A percentile compares a stretch with the other conserved stretches of the same genome.
These are phyloP conservation scores for Athalia circularis DNA, from an alignment of 2,888 invertebrate genomes.

Conservation along the genomic window DNA sequence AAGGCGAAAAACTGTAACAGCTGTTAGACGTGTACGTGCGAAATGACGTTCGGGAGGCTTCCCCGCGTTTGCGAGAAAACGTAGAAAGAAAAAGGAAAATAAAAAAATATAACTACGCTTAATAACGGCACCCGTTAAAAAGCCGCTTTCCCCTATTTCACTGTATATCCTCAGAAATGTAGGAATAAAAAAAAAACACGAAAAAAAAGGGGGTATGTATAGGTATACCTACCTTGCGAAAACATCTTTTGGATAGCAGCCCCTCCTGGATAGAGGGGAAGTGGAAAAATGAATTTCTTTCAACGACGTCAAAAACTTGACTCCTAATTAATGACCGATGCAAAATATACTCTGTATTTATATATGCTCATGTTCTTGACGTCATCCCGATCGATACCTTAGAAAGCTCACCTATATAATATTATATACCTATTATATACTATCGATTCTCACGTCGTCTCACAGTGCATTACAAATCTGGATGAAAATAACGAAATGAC, in stretches of 20 bases:
- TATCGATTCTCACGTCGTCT: neutral
- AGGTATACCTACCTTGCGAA: constrained; percentile 3
- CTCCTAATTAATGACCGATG: constrained; percentile 23
- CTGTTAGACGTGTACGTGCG: constrained; percentile 24
- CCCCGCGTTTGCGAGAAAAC: neutral
- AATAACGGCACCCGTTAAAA: constrained; percentile 30
- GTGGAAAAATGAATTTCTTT: constrained; percentile 28
- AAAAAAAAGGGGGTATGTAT: neutral
- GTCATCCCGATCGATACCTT: neutral
- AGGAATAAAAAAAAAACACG: constrained; percentile 25
- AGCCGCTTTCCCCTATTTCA: neutral
- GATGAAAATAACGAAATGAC: neutral
- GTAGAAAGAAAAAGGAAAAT: neutral
- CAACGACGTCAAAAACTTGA: neutral
- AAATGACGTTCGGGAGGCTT: constrained; percentile 16
- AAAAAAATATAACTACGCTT: neutral
- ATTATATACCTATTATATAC: neutral
- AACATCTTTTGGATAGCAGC: constrained; percentile 17
- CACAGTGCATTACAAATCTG: neutral
- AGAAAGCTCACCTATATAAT: neutral
- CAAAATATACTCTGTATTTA: neutral
- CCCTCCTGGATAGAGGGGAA: neutral
- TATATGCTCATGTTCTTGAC: neutral
- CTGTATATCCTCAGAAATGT: constrained; percentile 5
- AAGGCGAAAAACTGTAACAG: constrained; percentile 20